Base-by-base conservation (phyloP, 2,113 vertebrate species). In the Glareola pratincola region DNA sequence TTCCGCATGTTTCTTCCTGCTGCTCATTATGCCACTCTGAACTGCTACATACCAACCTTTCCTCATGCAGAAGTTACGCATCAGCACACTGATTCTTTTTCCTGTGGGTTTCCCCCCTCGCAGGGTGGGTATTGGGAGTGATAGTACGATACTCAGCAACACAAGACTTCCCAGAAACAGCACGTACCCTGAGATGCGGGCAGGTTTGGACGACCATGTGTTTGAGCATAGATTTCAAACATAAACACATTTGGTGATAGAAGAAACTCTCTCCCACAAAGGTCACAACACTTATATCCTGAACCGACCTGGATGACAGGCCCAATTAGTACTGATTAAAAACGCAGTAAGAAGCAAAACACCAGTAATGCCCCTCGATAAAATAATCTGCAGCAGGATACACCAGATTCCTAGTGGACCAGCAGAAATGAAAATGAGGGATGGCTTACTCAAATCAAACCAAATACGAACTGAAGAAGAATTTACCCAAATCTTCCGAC, bases 401-500 rank as follows among this genome's bases (percentile, higher is more conserved):
- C 7, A 81, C 15, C 43, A 78, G 77, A 68, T 53, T 89, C 45
- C 53, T 68, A 79, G 45, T 10, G 54, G 53, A 66, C 53, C 81
- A 86, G 29, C 45, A 47, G 48, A 95, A 94, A 89, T 72, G 54
- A 92, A 92, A 94, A 92, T 45, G 41, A 92, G 43, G 54, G 67
- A 88, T 91, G 30, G 23, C 32, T 91, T 91, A 47, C 80, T 95
- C 67, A 79, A 86, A 73, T 60, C 82, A 89, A 95, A 91, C 71
- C 71, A 43, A 82, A 76, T 27, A 76, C 1, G 2, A 92, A 91
- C 37, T 60, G 84, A 85, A 92, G 1, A 4, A 90, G 67, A 79
- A 87, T 91, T 84, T 85, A 85, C 67, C 87, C 91, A 90, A 94
- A 87, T 92, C 84, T 92, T 96, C 80, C 80, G 63, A 92, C 87